Conservation (phyloP, 2,113 vertebrate genomes). For the Chelonoidis abingdonii region DNA sequence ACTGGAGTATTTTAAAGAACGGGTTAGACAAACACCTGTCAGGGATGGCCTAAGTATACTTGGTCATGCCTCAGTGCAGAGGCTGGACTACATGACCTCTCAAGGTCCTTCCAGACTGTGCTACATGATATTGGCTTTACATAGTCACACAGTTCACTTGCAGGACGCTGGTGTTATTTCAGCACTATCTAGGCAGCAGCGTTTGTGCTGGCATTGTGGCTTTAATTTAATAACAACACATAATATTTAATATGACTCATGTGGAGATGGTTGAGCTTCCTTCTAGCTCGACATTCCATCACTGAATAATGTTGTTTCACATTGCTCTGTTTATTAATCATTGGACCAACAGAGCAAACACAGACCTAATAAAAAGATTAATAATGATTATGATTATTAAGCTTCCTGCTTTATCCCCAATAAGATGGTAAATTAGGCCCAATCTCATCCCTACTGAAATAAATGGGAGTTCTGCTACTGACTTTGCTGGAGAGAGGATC, state of each 20-base stretch:
- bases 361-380: conserved; percentile 43
- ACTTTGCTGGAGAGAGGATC: background rate
- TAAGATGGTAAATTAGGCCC: conserved; percentile 3
- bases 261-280: conserved; percentile 21
- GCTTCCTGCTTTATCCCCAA: conserved; percentile 46
- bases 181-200: background rate
- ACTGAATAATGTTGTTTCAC: conserved; percentile 20
- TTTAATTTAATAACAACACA: conserved; percentile 9
- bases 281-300: conserved; percentile 28
- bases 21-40: background rate
- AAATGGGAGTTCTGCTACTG: background rate
- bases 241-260: background rate
- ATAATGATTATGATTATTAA: background rate
- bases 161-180: background rate
- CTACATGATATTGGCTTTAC: background rate
- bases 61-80: background rate
- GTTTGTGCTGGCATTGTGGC: background rate
- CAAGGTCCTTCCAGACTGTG: background rate
- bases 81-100: background rate
- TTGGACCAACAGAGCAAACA: background rate
- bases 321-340: conserved; percentile 45
- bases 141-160: background rate
- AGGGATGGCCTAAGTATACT: background rate
- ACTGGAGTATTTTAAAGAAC: background rate
- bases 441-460: background rate